Percentiles rank a stretch among this genome's conserved stretches.
These are phyloP conservation scores for Coregonus ussuriensis DNA, from an alignment of 2,797 vertebrate genomes.

Conservation along the genomic window DNA sequence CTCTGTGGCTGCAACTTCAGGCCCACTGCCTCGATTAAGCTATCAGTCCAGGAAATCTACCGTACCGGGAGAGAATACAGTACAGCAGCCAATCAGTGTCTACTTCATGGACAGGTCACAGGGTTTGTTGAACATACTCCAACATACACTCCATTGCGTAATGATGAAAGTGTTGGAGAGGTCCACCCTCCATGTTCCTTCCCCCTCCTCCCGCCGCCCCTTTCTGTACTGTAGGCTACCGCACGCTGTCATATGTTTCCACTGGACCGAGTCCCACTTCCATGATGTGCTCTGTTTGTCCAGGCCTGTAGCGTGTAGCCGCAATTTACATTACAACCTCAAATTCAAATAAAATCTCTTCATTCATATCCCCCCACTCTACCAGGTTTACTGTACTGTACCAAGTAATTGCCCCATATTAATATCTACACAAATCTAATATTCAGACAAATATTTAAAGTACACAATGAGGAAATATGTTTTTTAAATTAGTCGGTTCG, in stretches of 20 bases:
- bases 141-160: neutral
- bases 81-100: neutral
- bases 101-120: slow-evolving; percentile 8
- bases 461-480: neutral
- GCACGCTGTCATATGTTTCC: neutral
- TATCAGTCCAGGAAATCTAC: slow-evolving; percentile 20
- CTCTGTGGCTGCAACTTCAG: slow-evolving; percentile 13
- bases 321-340: neutral
- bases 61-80: neutral
- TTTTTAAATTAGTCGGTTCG: too few species aligned
- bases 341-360: neutral
- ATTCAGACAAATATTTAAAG: neutral
- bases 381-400: neutral
- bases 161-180: neutral
- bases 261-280: neutral
- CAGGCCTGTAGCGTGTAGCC: neutral
- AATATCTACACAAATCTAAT: neutral
- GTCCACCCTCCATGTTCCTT: neutral
- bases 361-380: neutral
- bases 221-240: neutral
- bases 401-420: neutral
- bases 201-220: neutral
- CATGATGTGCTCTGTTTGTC: neutral
- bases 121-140: slow-evolving; percentile 11
- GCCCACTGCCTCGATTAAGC: neutral